Evolutionary conservation across 2,888 invertebrate species (phyloP).

Genomic region (Leistus spinibarbis): DNA sequence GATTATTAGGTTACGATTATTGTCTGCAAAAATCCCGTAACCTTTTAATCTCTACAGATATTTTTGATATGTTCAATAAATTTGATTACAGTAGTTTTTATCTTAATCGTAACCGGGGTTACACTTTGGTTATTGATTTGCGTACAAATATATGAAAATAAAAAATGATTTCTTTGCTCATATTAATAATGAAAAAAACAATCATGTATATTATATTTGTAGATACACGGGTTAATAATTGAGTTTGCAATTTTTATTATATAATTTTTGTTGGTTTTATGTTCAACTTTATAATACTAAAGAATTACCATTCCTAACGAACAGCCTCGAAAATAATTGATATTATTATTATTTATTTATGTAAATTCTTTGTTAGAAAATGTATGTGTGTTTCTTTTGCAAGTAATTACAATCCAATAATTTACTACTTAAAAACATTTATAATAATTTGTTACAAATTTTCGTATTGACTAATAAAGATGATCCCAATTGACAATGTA

Average conservation of each 20-base stretch:
- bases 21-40: no score
- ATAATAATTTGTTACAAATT: no score
- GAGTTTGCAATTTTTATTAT: not conserved
- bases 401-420: not conserved
- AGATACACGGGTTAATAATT: not conserved
- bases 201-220: not conserved
- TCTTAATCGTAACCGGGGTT: no score
- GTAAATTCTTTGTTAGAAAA: not conserved
- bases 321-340: not conserved
- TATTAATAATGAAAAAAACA: not conserved
- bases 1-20: no score
- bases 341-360: not conserved
- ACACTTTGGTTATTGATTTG: not conserved
- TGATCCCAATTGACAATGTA: not conserved
- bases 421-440: not conserved
- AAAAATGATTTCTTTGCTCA: not conserved
- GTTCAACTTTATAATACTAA: not conserved
- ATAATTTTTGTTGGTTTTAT: not conserved
- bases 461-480: not conserved
- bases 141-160: not conserved
- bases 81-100: no score
- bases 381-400: no score
- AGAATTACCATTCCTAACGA: not conserved
- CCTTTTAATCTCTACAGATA: no score
- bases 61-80: no score